Percentiles rank a stretch among this genome's conserved stretches.
Evolutionary conservation across 2,797 vertebrate genomes (phyloP).

Genomic region (Lateolabrax maculatus): DNA sequence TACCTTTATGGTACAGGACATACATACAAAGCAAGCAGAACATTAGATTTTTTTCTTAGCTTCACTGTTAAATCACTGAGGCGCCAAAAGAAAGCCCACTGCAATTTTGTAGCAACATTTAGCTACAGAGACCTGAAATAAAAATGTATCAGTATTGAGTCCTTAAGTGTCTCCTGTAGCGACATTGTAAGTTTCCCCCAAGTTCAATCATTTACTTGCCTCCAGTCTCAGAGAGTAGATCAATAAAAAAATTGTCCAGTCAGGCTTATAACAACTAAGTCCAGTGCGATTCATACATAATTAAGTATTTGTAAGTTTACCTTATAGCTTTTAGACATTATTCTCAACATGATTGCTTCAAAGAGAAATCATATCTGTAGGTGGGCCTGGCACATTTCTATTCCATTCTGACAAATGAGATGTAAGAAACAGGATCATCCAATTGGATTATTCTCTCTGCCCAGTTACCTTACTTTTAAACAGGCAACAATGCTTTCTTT

Average conservation of each 20-base stretch:
- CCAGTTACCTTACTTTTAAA: constrained; percentile 4
- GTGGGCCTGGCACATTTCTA: background rate
- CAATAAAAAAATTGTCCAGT: background rate
- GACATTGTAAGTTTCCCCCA: constrained; percentile 10
- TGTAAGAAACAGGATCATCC: background rate
- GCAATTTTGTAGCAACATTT: background rate
- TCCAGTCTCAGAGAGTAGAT: constrained; percentile 14
- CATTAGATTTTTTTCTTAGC: background rate
- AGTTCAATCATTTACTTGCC: constrained; percentile 8
- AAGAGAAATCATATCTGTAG: background rate
- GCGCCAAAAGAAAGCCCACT: background rate
- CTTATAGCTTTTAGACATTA: background rate
- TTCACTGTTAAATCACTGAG: background rate
- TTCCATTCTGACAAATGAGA: constrained; percentile 9
- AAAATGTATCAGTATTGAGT: constrained; percentile 6
- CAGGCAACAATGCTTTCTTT: constrained; percentile 13
- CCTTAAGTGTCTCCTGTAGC: constrained; percentile 2
- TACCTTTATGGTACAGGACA: background rate
- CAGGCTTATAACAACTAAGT: constrained; percentile 18
- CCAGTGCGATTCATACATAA: constrained; percentile 14
- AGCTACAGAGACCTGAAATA: background rate
- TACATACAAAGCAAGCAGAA: background rate
- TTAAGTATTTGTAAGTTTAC: constrained; percentile 14
- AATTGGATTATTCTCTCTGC: constrained; percentile 19
- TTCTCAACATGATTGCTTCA: background rate